Percentiles rank a stretch among this genome's conserved stretches.
phyloP scores from a whole-genome alignment of 2,888 invertebrate species.

The Altica lythri region DNA sequence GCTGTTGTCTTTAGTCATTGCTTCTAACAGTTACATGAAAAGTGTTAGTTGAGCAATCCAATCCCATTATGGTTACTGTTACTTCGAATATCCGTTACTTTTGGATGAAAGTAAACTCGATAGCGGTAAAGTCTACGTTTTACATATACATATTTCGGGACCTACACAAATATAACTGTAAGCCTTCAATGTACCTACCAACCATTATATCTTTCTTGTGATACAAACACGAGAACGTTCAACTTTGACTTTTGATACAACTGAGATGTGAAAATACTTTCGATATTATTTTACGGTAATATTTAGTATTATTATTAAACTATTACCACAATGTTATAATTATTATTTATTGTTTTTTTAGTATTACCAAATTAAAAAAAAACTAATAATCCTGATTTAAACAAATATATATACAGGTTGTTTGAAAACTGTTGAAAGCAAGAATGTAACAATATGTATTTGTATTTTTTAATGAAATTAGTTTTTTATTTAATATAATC shows the following conservation, averaged over 20 bases:
- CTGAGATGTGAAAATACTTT: background rate
- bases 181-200: background rate
- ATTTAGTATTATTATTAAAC: background rate
- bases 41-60: constrained; percentile 44
- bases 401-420: too few relatives aligned
- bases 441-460: too few relatives aligned
- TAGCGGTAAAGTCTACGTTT: constrained; percentile 40
- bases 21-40: constrained; percentile 40
- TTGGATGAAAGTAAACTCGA: constrained; percentile 45
- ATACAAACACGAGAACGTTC: constrained; percentile 19
- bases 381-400: too few relatives aligned
- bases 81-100: constrained; percentile 38
- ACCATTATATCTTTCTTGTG: constrained; percentile 10
- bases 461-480: too few relatives aligned
- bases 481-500: too few relatives aligned
- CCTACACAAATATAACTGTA: constrained; percentile 34
- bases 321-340: too few relatives aligned
- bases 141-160: constrained; percentile 35
- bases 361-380: too few relatives aligned
- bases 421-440: too few relatives aligned
- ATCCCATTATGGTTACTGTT: constrained; percentile 43
- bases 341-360: too few relatives aligned
- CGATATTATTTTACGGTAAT: too few relatives aligned
- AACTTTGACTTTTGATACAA: constrained; percentile 28
- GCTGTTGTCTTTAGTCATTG: constrained; percentile 6